Evolutionary conservation across 2,888 invertebrate genomes (phyloP).

Genomic region (Idaea dimidiata): DNA sequence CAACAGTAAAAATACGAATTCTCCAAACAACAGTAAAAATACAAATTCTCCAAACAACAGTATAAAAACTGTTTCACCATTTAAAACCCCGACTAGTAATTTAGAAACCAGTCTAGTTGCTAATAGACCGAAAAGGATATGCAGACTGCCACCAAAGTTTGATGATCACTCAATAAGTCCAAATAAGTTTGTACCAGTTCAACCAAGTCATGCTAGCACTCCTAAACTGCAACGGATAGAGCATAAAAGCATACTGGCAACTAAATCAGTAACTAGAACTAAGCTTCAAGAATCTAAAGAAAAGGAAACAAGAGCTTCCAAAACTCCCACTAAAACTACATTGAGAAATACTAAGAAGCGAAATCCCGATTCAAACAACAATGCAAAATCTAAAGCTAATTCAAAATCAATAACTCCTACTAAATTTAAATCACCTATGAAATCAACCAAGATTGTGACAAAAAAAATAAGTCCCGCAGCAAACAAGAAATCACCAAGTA

Average conservation of each 20-base stretch:
- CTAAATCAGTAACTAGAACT: background rate
- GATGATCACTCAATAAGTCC: conserved; percentile 64
- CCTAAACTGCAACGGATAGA: conserved; percentile 44
- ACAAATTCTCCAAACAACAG: conserved; percentile 13
- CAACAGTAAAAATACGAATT: too few species aligned
- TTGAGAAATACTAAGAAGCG: conserved; percentile 19
- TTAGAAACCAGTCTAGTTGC: conserved; percentile 45
- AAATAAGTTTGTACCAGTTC: conserved; percentile 52
- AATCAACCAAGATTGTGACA: conserved; percentile 15
- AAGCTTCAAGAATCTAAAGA: conserved; percentile 14
- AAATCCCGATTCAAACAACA: conserved; percentile 53
- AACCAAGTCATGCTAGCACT: conserved; percentile 62
- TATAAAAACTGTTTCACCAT: conserved; percentile 30
- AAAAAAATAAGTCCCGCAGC: conserved; percentile 16
- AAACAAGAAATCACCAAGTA: conserved; percentile 18
- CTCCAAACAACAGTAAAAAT: too few species aligned
- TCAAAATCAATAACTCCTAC: conserved; percentile 20
- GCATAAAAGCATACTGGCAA: conserved; percentile 9
- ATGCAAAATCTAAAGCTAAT: conserved; percentile 33
- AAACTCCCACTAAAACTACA: conserved; percentile 16
- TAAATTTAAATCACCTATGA: conserved; percentile 5
- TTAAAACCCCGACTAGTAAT: conserved; percentile 46
- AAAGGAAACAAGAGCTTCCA: conserved; percentile 9
- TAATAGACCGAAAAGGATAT: conserved; percentile 56
- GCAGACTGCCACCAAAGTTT: conserved; percentile 60